These are phyloP conservation scores for Adelphocoris suturalis DNA, from an alignment of 2,888 invertebrate species.

Conservation along the genomic window DNA sequence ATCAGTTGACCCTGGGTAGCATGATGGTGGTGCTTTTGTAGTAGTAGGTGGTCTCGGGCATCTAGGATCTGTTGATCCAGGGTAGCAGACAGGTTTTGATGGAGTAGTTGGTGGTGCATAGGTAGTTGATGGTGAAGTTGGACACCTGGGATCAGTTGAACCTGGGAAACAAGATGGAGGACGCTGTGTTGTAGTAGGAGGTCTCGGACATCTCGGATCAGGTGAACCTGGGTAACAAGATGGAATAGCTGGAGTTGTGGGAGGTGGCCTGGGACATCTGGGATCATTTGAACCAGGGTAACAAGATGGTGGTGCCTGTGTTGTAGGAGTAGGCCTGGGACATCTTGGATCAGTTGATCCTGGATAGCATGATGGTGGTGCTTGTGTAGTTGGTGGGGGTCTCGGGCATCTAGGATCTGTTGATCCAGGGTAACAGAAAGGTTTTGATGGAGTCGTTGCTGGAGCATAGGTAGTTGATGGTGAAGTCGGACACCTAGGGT, in stretches of 20 bases:
- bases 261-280: conserved; percentile 78
- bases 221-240: conserved; percentile 78
- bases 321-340: conserved; percentile 73
- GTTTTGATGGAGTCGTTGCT: too few species aligned
- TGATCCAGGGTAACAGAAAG: conserved; percentile 77
- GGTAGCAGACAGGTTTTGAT: conserved; percentile 74
- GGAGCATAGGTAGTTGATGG: conserved; percentile 55
- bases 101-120: conserved; percentile 53
- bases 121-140: conserved; percentile 70
- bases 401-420: conserved; percentile 78
- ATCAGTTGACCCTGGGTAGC: neutral
- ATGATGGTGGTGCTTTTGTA: conserved; percentile 38
- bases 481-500: conserved; percentile 51
- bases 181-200: conserved; percentile 74
- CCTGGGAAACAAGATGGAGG: conserved; percentile 78
- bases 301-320: conserved; percentile 61
- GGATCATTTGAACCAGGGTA: conserved; percentile 77
- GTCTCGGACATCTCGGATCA: conserved; percentile 74
- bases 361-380: conserved; percentile 76
- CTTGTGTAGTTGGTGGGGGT: conserved; percentile 58
- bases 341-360: conserved; percentile 78
- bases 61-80: conserved; percentile 76
- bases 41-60: conserved; percentile 74
- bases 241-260: conserved; percentile 77
- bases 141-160: conserved; percentile 50